phyloP scores from a whole-genome alignment of 2,113 vertebrate genomes.

The Macroglossus sobrinus region DNA sequence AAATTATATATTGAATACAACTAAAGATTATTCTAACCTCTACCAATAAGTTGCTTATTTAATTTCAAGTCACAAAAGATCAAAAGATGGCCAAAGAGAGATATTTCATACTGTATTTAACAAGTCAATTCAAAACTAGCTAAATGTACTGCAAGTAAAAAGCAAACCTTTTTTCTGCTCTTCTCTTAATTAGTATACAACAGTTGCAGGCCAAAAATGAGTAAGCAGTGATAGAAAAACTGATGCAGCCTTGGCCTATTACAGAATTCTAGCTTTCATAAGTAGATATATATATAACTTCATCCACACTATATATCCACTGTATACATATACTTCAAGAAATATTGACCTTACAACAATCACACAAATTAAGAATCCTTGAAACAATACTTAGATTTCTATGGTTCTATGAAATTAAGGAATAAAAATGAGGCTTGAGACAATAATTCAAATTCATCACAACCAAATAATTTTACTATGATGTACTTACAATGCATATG shows the following conservation, averaged over 20 bases:
- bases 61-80: slow-evolving; percentile 1
- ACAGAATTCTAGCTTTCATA: background rate
- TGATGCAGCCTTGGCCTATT: background rate
- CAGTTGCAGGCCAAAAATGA: background rate
- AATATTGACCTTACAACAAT: background rate
- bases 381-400: background rate
- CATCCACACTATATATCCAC: background rate
- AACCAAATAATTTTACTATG: slow-evolving; percentile 6
- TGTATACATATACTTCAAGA: background rate
- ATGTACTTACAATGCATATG: background rate
- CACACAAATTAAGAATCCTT: background rate
- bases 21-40: slow-evolving; percentile 25
- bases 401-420: background rate
- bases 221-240: background rate
- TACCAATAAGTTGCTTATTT: background rate
- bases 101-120: background rate
- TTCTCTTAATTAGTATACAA: background rate
- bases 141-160: background rate
- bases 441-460: slow-evolving; percentile 2
- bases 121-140: background rate
- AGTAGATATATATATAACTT: background rate
- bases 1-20: background rate
- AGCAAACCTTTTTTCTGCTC: background rate
- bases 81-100: background rate
- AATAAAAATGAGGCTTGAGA: background rate